These are phyloP conservation scores for Myocastor coypus DNA, from an alignment of 2,113 vertebrate genomes.

Conservation along the genomic window DNA sequence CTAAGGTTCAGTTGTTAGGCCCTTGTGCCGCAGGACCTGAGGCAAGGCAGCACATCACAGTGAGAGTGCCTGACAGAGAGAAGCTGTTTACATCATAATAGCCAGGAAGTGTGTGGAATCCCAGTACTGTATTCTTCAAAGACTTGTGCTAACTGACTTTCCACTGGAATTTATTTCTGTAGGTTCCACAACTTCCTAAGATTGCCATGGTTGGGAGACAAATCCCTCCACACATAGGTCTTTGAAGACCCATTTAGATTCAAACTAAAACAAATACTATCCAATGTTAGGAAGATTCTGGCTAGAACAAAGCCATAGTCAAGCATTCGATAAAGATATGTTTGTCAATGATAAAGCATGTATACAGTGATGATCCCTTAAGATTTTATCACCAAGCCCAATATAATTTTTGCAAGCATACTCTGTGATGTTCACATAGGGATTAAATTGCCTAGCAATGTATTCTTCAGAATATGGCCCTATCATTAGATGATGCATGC, in stretches of 20 bases:
- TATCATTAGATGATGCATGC: not conserved
- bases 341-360: not conserved
- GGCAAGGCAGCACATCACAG: not conserved
- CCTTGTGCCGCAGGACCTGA: not conserved
- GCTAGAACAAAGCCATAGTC: not conserved
- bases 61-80: not conserved
- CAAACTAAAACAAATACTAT: not conserved
- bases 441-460: not conserved
- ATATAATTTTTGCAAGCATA: not conserved
- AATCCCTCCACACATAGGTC: not conserved
- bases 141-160: not conserved
- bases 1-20: not conserved
- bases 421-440: not conserved
- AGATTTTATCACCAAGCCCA: not conserved
- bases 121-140: not conserved
- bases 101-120: not conserved
- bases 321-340: not conserved
- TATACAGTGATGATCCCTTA: not conserved
- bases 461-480: not conserved
- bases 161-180: not conserved
- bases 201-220: not conserved
- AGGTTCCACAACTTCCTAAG: not conserved
- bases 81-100: not conserved
- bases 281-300: not conserved
- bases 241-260: not conserved